Evolutionary conservation across 2,797 vertebrate species (phyloP).

Genomic region (Setipinna tenuifilis): DNA sequence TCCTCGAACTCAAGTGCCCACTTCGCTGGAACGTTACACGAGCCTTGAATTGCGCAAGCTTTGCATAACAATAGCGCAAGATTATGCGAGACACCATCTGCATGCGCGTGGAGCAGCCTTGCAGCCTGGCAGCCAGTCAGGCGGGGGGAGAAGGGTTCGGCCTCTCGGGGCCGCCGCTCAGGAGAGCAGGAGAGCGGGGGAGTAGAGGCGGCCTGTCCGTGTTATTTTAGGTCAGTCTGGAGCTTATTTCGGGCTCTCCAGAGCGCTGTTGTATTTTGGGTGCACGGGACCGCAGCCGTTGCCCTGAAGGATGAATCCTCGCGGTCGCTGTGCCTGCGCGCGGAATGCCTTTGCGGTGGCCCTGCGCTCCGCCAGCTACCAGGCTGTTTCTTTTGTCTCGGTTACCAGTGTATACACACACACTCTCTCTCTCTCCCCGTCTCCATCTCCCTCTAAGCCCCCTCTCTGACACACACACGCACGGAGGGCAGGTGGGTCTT

Average conservation of each 20-base stretch:
- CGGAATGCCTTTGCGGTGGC: neutral
- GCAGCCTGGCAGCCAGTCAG: neutral
- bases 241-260: neutral
- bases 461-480: neutral
- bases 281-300: neutral
- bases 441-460: too few relatives aligned
- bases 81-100: constrained; percentile 67
- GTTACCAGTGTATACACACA: neutral
- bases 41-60: constrained; percentile 50
- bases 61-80: constrained; percentile 69
- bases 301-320: neutral
- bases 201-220: neutral
- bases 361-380: neutral
- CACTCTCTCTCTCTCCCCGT: neutral
- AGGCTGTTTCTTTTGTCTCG: neutral
- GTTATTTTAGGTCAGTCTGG: neutral
- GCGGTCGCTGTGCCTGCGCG: neutral
- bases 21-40: constrained; percentile 57
- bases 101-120: constrained; percentile 52
- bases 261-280: neutral
- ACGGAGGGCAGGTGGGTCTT: neutral
- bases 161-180: too few relatives aligned
- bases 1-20: constrained; percentile 58
- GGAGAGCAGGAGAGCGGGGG: too few relatives aligned
- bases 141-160: too few relatives aligned